Base-by-base conservation (phyloP, 2,888 invertebrate genomes). In the Brachypterus glaber region DNA sequence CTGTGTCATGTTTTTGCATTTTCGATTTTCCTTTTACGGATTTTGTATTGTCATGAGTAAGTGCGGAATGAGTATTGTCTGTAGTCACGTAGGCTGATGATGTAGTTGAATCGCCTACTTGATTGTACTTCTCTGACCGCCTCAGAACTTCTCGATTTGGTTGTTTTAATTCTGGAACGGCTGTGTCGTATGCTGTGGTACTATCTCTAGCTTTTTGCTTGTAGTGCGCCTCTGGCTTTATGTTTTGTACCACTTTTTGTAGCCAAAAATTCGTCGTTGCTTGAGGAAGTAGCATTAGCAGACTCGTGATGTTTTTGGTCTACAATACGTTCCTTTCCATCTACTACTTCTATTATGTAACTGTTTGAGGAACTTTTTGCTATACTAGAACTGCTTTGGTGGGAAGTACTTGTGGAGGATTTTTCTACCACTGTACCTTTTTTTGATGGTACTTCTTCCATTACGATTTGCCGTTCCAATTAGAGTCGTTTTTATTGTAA, bases 261-360 rank as follows among this genome's bases (percentile, higher is more conserved):
- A 16, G 70, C 67, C 52, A 70, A 68, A 27, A 66, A 67, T 62
- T 77, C 76, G 44, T 71, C 71, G 34, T 60, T 59, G 35, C 52
- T 55, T 1, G 55, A 46, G 4, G 58, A 48, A 9, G 52, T 46
- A 0, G 55, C 47, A 26, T 52, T 38, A 8, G 43, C 49, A 61
- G 73, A 70, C 59, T 77, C 75, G 49, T 74, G 71, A 33, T 70
- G 72, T 35, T 74, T 71, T 48, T 69, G 69, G 43, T 77, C 76
- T 29, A 77, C 62, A 27, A 77, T 69, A 25, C 73, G 64, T 61
- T 77, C 77, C 56, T 76, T 76, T 2, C 77, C 77, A 52, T 77
- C 76, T 14, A 77, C 72, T 45, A 76, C 72, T 63, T 80, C 79
- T 31, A 79, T 72, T 17, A 74, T 73, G 52, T 79, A 77, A 11